Conservation (phyloP, 1,140 invertebrate genomes). For the Pogonus chalceus region DNA sequence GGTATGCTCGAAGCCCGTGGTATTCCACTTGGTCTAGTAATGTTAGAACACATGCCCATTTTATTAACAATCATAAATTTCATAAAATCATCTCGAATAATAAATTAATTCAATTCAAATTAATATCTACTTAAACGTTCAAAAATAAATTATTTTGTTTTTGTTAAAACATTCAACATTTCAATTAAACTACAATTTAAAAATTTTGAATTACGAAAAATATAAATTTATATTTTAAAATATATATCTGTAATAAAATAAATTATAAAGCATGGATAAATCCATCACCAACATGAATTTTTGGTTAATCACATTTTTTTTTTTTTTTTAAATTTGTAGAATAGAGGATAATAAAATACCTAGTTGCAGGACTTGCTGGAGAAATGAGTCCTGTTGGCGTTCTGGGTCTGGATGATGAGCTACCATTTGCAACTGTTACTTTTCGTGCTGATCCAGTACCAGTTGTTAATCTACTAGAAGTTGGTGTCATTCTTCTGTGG, state of each 20-base stretch:
- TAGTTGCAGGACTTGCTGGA: constrained; percentile 51
- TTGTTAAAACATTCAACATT: too few relatives aligned
- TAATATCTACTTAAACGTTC: too few relatives aligned
- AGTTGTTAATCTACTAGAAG: constrained; percentile 40
- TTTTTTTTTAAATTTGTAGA: too few relatives aligned
- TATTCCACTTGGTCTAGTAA: constrained; percentile 46
- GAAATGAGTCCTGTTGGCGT: constrained; percentile 64
- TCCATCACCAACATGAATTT: constrained; percentile 11
- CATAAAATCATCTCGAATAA: too few relatives aligned
- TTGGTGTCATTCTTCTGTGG: constrained; percentile 47
- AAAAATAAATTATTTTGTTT: too few relatives aligned
- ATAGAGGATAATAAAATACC: constrained; percentile 43
- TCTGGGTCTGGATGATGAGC: constrained; percentile 47
- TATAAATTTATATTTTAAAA: too few relatives aligned
- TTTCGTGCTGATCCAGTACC: constrained; percentile 37
- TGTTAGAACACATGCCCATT: constrained; percentile 31
- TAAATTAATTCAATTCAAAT: too few relatives aligned
- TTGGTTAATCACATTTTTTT: too few relatives aligned
- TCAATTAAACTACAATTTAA: too few relatives aligned
- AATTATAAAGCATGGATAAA: constrained; percentile 9
- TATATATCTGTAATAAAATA: too few relatives aligned
- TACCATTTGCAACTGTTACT: constrained; percentile 38
- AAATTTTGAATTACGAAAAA: too few relatives aligned
- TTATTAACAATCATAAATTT: too few relatives aligned
- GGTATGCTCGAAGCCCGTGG: constrained; percentile 81